Conservation (phyloP, 2,797 vertebrate species). For the Trichosurus vulpecula region DNA sequence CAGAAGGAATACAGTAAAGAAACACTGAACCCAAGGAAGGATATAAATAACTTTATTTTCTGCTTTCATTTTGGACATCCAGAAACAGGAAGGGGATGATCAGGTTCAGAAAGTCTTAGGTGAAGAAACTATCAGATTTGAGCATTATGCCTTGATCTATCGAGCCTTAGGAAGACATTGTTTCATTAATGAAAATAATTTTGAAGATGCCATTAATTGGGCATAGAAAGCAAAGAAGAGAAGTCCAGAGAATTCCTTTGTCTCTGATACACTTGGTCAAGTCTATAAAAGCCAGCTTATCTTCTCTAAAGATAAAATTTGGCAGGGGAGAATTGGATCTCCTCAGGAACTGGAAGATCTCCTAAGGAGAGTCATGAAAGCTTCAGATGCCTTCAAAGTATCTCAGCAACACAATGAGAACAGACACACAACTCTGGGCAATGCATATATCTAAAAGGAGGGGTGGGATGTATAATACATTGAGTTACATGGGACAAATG, state of each 20-base stretch:
- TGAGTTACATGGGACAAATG: conserved; percentile 85
- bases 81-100: conserved; percentile 78
- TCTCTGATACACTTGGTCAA: conserved; percentile 87
- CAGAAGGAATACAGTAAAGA: conserved; percentile 84
- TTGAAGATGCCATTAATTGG: conserved; percentile 80
- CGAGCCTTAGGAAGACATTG: conserved; percentile 88
- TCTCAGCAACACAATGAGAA: conserved; percentile 85
- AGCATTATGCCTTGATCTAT: conserved; percentile 83
- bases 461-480: conserved; percentile 82
- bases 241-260: conserved; percentile 83
- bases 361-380: conserved; percentile 80
- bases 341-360: conserved; percentile 77
- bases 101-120: conserved; percentile 81
- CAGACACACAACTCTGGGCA: conserved; percentile 69
- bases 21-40: conserved; percentile 22
- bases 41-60: conserved; percentile 81
- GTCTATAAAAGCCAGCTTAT: conserved; percentile 87
- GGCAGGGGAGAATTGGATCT: conserved; percentile 70
- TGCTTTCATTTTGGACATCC: conserved; percentile 84
- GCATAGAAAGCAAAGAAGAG: conserved; percentile 83
- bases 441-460: conserved; percentile 76
- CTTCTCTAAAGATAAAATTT: conserved; percentile 60
- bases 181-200: conserved; percentile 84
- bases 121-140: conserved; percentile 82
- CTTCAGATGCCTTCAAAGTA: conserved; percentile 84